Conservation (phyloP, 2,113 vertebrate species). For the Bambusicola thoracicus region DNA sequence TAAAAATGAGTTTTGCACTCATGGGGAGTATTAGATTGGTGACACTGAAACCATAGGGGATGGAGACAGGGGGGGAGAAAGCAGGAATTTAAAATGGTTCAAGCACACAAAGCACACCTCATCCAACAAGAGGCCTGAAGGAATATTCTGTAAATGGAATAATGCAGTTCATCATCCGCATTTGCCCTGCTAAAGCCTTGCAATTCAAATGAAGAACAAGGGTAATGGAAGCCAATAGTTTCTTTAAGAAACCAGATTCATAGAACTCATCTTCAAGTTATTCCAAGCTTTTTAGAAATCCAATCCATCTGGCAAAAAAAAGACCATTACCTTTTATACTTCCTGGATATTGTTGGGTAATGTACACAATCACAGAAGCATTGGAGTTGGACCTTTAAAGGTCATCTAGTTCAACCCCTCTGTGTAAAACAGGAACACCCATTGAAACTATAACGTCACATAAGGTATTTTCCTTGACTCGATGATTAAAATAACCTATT, state of each 20-base stretch:
- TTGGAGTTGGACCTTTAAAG: no score
- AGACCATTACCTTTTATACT: background rate
- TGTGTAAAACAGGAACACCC: no score
- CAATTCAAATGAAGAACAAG: background rate
- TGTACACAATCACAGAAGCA: background rate
- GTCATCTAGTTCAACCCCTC: no score
- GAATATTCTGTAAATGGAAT: background rate
- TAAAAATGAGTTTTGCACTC: background rate
- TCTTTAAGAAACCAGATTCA: background rate
- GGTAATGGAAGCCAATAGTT: background rate
- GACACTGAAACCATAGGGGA: background rate
- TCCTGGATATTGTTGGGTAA: background rate
- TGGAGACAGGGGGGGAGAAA: background rate
- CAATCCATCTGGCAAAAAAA: fast-evolving
- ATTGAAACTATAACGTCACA: background rate
- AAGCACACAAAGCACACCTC: conserved; percentile 1
- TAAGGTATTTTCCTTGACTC: background rate
- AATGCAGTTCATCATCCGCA: background rate
- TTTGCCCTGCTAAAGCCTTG: background rate
- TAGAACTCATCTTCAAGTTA: background rate
- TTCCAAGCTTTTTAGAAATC: background rate
- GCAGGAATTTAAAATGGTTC: background rate
- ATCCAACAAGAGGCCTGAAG: conserved; percentile 34
- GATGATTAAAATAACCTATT: background rate
- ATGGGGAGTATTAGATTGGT: background rate